Conservation (phyloP, 2,113 vertebrate genomes). For the Lophotis ruficrista region DNA sequence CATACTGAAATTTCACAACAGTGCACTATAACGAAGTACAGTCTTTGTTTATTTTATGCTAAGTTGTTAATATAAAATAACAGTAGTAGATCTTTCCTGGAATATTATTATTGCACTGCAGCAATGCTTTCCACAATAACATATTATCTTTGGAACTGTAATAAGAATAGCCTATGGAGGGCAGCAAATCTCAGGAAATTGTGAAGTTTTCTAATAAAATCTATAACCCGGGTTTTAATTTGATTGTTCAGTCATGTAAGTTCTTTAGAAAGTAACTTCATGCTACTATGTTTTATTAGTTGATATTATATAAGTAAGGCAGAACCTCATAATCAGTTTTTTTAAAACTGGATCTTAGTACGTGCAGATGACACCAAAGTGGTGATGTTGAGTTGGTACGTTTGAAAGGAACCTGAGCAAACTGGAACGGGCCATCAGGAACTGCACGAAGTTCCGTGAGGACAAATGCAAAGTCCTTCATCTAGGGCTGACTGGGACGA, state of each 20-base stretch:
- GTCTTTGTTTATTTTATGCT: neutral
- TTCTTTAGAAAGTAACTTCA: neutral
- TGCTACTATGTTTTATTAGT: neutral
- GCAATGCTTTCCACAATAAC: neutral
- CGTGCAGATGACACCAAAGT: neutral
- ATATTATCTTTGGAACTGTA: neutral
- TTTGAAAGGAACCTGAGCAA: neutral
- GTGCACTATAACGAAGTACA: neutral
- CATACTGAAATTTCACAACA: neutral
- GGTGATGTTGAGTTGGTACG: neutral
- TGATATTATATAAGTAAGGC: neutral
- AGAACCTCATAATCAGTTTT: neutral
- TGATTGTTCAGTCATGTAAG: neutral
- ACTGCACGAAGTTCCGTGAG: accelerated
- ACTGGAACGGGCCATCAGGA: neutral
- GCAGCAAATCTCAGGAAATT: slow-evolving; percentile 60
- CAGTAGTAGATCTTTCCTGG: neutral
- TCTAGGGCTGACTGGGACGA: neutral
- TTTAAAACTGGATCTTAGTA: neutral
- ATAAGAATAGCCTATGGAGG: slow-evolving; percentile 42
- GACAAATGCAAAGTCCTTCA: neutral
- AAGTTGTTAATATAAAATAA: neutral
- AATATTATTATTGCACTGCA: neutral
- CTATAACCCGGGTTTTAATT: neutral
- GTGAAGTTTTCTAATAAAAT: neutral